Evolutionary conservation across 2,888 invertebrate species (phyloP).

Genomic region (Diarsia dahlii): DNA sequence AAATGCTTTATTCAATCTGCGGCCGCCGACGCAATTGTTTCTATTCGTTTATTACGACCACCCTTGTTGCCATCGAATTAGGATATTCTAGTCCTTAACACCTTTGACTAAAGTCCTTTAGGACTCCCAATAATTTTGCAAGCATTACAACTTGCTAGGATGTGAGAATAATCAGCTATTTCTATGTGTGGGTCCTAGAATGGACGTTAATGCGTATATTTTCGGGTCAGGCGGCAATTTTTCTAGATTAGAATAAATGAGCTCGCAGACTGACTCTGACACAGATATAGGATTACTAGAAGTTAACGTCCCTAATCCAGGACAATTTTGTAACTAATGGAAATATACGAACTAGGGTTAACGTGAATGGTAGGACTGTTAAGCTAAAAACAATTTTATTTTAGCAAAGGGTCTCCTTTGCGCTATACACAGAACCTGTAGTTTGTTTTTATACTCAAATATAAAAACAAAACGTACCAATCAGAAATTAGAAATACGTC

Average conservation of each 20-base stretch:
- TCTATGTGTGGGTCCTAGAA: slow-evolving; percentile 55
- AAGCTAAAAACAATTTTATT: slow-evolving; percentile 5
- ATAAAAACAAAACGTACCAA: too few species aligned
- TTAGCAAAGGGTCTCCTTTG: background rate
- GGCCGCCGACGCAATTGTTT: slow-evolving; percentile 85
- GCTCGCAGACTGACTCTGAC: slow-evolving; percentile 40
- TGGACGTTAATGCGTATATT: slow-evolving; percentile 45
- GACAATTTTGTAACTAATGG: slow-evolving; percentile 1
- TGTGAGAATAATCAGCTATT: slow-evolving; percentile 63
- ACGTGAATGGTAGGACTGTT: background rate
- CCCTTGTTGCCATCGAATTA: slow-evolving; percentile 52
- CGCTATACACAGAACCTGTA: background rate
- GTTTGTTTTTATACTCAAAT: background rate
- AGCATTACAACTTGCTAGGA: slow-evolving; percentile 62
- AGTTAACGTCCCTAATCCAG: slow-evolving; percentile 23
- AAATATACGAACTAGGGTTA: background rate
- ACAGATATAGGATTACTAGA: slow-evolving; percentile 49
- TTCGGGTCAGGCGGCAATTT: slow-evolving; percentile 60
- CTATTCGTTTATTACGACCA: slow-evolving; percentile 76
- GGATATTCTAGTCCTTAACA: slow-evolving; percentile 71
- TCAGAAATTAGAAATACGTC: too few species aligned
- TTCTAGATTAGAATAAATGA: slow-evolving; percentile 63
- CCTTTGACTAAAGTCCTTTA: slow-evolving; percentile 64
- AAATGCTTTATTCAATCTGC: slow-evolving; percentile 87
- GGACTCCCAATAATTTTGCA: slow-evolving; percentile 47